Base-by-base conservation (phyloP, 1,140 invertebrate species). In the Brachionus manjavacas region DNA sequence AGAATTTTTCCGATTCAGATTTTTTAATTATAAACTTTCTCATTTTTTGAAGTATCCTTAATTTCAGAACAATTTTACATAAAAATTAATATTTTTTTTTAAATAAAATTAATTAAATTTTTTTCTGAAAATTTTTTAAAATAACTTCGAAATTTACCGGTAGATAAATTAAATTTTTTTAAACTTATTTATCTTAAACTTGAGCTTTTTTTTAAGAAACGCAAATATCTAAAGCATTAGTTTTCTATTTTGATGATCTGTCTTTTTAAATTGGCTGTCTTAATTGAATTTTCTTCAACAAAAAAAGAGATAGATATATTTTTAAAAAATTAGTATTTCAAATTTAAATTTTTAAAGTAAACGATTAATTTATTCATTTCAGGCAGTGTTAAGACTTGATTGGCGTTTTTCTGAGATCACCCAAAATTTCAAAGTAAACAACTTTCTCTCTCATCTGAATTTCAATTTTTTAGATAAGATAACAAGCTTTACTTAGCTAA, bases 391-490 rank as follows among this genome's bases (percentile, higher is more conserved):
- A 6, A 35, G 7, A 41, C 43, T 39, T 72, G 68, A 72, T 72
- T 72, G 68, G 68, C 68, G 68, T 72, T 72, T 72, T 11, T 41
- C 9, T 46, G 46, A 72, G 31, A 35, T 72, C 52, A 60, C 52
- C n/a, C 9, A 31, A 68, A 68, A 68, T 68, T 68, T 68, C 31
- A 68, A 68, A 39, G 31, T 16, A 68, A 68, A 68, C 25, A 68
- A 68, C 25, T 68, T 39, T 31, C 16, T 66, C 16, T 66, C 31
- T 70, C 39, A 41, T 41, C 39, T 35, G 39, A 72, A 72, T 72
- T 72, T 72, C 12, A 41, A 41, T 72, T 60, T 60, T 60, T 60
- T 46, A 60, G 68, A 72, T 72, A 72, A 72, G 68, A 72, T 72
- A 72, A 72, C 66, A 1, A 72, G 39, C 52, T 20, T 60, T 60